Base-by-base conservation (phyloP, 2,113 vertebrate genomes). In the Periophthalmus modestus region DNA sequence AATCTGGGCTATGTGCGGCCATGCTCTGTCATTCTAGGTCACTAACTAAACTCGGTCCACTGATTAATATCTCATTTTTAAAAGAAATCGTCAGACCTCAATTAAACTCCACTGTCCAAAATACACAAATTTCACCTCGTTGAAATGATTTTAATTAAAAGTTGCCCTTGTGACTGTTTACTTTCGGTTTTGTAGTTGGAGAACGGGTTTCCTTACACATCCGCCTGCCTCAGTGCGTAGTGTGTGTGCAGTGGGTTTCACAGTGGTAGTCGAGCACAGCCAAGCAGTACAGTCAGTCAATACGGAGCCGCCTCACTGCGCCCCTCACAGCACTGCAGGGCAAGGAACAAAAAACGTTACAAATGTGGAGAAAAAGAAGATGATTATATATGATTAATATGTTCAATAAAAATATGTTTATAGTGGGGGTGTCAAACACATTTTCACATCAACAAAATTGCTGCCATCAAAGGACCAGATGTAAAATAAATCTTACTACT, bases 181-280 rank as follows among this genome's bases (percentile, higher is more conserved):
- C 24, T 54, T 66, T 73, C 1, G 1, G 19, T 76, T 74, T 75
- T 68, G 50, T 52, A 10, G 23, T 65, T 55, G 14, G 57, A 59
- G 24, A 15, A 15, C 5, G 24, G 21, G 13, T 23, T 28, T 24
- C 21, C 13, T 23, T 12, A 13, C n/a, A 19, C 19, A 10, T 68
- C 77, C 62, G 74, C 77, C 79, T 74, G 79, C 83, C 70, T 68
- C 77, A 82, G 75, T 81, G 73, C 82, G 70, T 85, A 79, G 85
- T 81, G 67, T 50, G 73, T 28, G 24, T 84, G 82, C 81, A 77
- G 80, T 73, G 74, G 74, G 73, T 78, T 83, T 88, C 73, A 61
- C 76, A 78, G 70, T 61, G 78, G 79, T 46, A 83, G 47, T 73
- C 86, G 76, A 84, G 87, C 86, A 82, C 79, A 87, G 87, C 83